Evolutionary conservation across 2,113 vertebrate genomes (phyloP), one percentile per base, ranked within the genome.

Genomic region (Anoura caudifer): DNA sequence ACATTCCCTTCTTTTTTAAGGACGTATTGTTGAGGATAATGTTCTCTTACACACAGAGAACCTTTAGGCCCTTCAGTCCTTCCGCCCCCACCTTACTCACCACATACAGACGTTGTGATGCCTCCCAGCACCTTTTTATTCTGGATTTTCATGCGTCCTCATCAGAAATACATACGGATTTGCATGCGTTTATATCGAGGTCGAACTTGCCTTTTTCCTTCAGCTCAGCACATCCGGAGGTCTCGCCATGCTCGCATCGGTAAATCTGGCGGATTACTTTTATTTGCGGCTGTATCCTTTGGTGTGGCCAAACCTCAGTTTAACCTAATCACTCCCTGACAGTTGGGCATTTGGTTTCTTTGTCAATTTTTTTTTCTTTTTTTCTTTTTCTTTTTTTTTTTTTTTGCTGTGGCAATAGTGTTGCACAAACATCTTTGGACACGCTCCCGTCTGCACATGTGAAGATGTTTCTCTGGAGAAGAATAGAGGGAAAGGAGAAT

Each of bases 371-470:
- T n/a, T 65, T 52, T 1, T 22, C 56, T 61, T 33, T n/a, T 65
- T 52, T 19, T 54, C 11, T 50, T 13, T 50, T 50, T 8, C 4
- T 4, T 45, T 47, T 47, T 31, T 69, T 61, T 28, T 65, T 70
- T 20, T 56, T 56, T 70, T 26, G 26, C 33, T 43, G 4, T 12
- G 22, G 81, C 36, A 24, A 3, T 17, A 54, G 38, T 14, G 2
- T 59, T 41, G 8, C 52, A 28, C 38, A 28, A 10, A n/a, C 19
- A 15, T 33, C 69, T 63, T 45, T 43, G 22, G 52, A 28, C 38
- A 31, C 0, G 3, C 33, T 45, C 41, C 61, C 6, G 9, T 5
- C 24, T 31, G n/a, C 12, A 1, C 26, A 14, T 3, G 24, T 14
- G n/a, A 65, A 19, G 11, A 50, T 36, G 4, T 73, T 90, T 75